Base-by-base conservation (phyloP, 2,888 invertebrate species). In the Eudemis profundana region DNA sequence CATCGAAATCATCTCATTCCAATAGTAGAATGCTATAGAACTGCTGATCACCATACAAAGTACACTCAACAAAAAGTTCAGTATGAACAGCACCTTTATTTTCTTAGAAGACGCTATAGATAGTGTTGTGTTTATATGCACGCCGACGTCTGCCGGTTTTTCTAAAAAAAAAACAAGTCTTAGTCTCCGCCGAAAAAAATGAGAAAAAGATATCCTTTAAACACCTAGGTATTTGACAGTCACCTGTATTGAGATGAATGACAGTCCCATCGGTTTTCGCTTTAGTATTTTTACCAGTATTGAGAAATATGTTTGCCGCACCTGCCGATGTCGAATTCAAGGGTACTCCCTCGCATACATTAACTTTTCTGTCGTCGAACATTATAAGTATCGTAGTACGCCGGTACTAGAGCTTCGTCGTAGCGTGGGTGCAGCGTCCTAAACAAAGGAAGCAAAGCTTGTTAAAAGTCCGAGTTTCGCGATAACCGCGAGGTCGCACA, bases 51-150 rank as follows among this genome's bases (percentile, higher is more conserved):
- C 78, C 82, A 91, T 85, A 75, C 89, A 89, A 27, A 89, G 72
- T 23, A 89, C 77, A 72, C 87, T 86, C 68, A 91, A 78, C 72
- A 90, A 82, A 79, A 91, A 89, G 79, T 89, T 91, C 57, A 90
- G 74, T 60, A 90, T 76, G 76, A 91, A 88, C 75, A 91, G 79
- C 70, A 90, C 80, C 79, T 84, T 89, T 72, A 91, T 85, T 87
- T 90, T 91, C 88, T 89, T 90, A 79, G 90, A 90, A 86, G 91
- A 90, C 85, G 89, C 90, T 78, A 90, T 85, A 61, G 90, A 86
- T 73, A 90, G 84, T 61, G 90, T 91, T 36, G 91, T 90, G 74
- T 91, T 90, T 74, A 91, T 89, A 73, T 91, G 90, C 59, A 91
- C 86, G 71, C 90, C 91, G 75, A 90, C 86, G 73, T 91, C 90